A percentile compares a stretch with the other conserved stretches of the same genome.
Conservation (phyloP, 2,113 vertebrate genomes). For the Anguilla rostrata region DNA sequence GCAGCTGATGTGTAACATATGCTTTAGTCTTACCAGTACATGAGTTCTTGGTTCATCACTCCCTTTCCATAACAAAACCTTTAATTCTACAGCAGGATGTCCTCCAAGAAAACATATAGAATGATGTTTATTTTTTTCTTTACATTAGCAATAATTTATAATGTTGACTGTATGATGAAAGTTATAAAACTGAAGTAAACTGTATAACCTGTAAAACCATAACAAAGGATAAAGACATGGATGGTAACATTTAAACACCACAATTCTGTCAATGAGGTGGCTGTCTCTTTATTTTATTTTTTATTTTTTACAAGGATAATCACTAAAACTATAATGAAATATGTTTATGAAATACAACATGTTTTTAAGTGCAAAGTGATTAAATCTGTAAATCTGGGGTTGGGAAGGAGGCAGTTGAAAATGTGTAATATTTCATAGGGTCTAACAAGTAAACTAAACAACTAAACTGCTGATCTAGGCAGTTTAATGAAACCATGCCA, state of each 20-base stretch:
- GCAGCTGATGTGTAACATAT: background rate
- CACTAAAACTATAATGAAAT: background rate
- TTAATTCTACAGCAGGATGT: background rate
- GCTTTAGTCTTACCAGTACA: background rate
- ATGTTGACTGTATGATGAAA: background rate
- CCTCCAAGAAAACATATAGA: background rate
- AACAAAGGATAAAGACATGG: background rate
- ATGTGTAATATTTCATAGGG: too few relatives aligned
- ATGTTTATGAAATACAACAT: background rate
- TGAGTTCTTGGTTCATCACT: background rate
- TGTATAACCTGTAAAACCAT: background rate
- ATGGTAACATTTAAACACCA: background rate
- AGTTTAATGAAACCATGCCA: background rate
- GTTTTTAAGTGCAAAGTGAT: too few relatives aligned
- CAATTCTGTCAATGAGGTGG: too few relatives aligned
- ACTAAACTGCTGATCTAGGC: too few relatives aligned
- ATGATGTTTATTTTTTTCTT: background rate
- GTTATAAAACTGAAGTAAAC: background rate
- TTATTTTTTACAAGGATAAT: background rate
- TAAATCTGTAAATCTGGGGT: too few relatives aligned
- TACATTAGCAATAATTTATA: background rate
- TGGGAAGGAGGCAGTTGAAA: too few relatives aligned
- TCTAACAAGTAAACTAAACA: too few relatives aligned
- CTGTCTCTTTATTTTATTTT: too few relatives aligned
- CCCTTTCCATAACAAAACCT: background rate